Conservation (phyloP, 1,140 invertebrate species). For the Drosophila virilis region DNA sequence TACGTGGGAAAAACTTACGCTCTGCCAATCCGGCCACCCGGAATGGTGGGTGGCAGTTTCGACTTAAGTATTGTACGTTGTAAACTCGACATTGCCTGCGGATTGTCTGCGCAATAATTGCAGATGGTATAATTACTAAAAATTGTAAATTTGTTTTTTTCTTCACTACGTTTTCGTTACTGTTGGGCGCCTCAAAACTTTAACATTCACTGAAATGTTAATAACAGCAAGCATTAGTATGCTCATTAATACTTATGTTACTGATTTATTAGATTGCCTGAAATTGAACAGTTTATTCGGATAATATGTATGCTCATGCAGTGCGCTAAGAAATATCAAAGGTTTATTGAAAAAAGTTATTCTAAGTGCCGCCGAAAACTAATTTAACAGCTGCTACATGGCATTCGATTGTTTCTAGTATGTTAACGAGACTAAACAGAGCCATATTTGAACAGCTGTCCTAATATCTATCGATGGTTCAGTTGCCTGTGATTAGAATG, state of each 20-base stretch:
- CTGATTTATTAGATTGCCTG: neutral
- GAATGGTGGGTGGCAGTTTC: slow-evolving; percentile 87
- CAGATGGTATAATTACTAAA: slow-evolving; percentile 17
- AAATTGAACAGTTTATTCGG: no score
- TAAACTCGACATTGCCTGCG: slow-evolving; percentile 86
- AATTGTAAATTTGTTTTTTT: slow-evolving; percentile 24
- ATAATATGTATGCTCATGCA: no score
- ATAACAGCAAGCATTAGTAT: slow-evolving; percentile 1
- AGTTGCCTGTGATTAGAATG: no score
- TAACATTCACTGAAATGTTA: slow-evolving; percentile 15
- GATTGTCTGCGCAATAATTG: slow-evolving; percentile 62
- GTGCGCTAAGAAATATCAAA: neutral
- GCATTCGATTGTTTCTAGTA: neutral
- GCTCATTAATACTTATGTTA: neutral
- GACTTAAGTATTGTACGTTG: slow-evolving; percentile 89
- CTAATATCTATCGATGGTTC: neutral
- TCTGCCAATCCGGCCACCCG: slow-evolving; percentile 83
- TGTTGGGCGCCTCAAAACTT: slow-evolving; percentile 8
- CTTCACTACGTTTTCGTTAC: slow-evolving; percentile 39
- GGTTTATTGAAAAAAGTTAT: neutral
- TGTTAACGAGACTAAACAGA: neutral
- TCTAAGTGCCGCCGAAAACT: neutral
- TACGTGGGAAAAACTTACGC: slow-evolving; percentile 59
- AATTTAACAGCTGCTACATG: slow-evolving; percentile 1
- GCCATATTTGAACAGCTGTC: neutral